Evolutionary conservation across 2,888 invertebrate genomes (phyloP), one percentile per base, ranked within the genome.

Genomic region (Marasmarcha lunaedactyla): DNA sequence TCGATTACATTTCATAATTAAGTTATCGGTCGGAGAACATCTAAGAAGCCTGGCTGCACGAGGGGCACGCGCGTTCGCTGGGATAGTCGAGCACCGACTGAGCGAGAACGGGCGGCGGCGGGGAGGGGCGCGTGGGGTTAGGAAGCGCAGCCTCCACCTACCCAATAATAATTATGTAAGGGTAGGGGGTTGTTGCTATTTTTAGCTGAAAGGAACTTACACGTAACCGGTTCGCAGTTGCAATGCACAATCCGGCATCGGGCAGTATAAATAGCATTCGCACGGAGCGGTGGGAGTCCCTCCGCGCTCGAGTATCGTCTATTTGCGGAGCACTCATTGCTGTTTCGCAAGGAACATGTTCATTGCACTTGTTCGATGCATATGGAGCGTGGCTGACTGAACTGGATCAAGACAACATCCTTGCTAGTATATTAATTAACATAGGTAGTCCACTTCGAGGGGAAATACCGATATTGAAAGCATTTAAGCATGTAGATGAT

Each of bases 101-200:
- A 34, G 34, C 34, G 2, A 33, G 44, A 43, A 44, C 42, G 44
- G 45, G 41, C 34, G 39, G 15, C 34, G 15, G 38, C 37, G 45
- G 30, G 6, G 11, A 7, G 6, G 30, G n/a, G 44, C 45, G 13
- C 27, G 55, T 41, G 51, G 54, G 53, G 54, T 53, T 57, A 62
- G 67, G 63, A 66, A 68, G 51, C 71, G 64, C 76, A 78, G 73
- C 76, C 77, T 73, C 77, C 72, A 49, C 62, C 68, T 70, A 61
- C 62, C 68, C 71, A 61, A 71, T 67, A 70, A 70, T 59, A 73
- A 76, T 77, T 78, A 77, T 63, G 62, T 74, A 77, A 70, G 63
- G 51, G 47, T 58, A 57, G 59, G 62, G 77, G 77, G 77, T 71
- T 63, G 69, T 45, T 59, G 64, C 72, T 81, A 81, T 81, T 77